Evolutionary conservation across 2,797 vertebrate genomes (phyloP), one percentile per base, ranked within the genome.

Genomic region (Mus minutoides): DNA sequence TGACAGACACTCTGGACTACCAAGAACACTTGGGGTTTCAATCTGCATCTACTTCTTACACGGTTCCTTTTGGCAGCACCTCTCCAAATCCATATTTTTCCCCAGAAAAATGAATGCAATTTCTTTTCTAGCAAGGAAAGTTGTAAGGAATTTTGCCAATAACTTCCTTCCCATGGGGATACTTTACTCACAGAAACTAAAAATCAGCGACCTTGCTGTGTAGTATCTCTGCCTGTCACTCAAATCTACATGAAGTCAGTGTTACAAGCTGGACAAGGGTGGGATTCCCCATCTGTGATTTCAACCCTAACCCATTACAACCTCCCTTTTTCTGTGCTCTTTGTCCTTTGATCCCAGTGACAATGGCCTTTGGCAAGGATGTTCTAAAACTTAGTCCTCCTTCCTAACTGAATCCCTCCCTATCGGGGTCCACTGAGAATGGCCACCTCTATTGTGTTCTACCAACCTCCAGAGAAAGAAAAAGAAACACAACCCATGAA

Each of bases 11-110:
- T 94, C 86, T 80, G 73, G 52, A 85, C 75, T 69, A 91, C 62
- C 79, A 60, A 88, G 88, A 34, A 37, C 31, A 60, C 62, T 52
- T 43, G 29, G 93, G 62, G 40, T 84, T 94, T 94, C 80, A 56
- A 62, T 71, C n/a, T 77, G 4, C 71, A 56, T 64, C 22, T 88
- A 58, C 34, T 21, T 90, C 49, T 62, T 77, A 43, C 5, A 34
- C 29, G 46, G 17, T n/a, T 60, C 14, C 77, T 89, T 71, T 62
- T 40, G 58, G 56, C 84, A 69, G 79, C 37, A 60, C 5, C n/a
- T 37, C 69, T 96, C 86, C 75, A 52, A 71, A 67, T 31, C 4
- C 75, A 52, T 34, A 62, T 82, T 93, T 29, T 87, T 14, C 2
- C 1, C 40, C 43, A 84, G 56, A 78, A 84, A 24, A 62, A 77